Conservation (phyloP, 2,797 vertebrate species). For the Coregonus suidteri region DNA sequence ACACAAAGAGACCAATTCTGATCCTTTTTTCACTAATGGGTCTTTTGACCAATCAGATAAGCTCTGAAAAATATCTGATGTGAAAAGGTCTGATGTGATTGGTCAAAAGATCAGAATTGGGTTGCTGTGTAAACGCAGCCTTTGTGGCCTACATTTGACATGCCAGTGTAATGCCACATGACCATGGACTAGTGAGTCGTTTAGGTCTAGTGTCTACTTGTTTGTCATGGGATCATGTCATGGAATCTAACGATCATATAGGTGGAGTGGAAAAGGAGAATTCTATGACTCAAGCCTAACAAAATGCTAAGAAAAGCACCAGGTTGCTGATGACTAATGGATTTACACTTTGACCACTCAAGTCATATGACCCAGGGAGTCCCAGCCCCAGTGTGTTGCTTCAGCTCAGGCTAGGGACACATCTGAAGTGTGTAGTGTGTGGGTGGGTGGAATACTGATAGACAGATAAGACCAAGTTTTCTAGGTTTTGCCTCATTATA, state of each 20-base stretch:
- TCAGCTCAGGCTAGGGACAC: slow-evolving; percentile 34
- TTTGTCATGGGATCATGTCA: slow-evolving; percentile 22
- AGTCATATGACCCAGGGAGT: slow-evolving; percentile 71
- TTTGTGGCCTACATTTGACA: slow-evolving; percentile 19
- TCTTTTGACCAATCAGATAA: too few species aligned
- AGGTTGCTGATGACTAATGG: slow-evolving; percentile 41
- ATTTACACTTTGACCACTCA: slow-evolving; percentile 38
- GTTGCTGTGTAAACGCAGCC: too few species aligned
- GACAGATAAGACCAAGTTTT: slow-evolving; percentile 4
- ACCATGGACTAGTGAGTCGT: not conserved
- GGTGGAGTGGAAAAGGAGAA: slow-evolving; percentile 4
- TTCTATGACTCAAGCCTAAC: slow-evolving; percentile 16
- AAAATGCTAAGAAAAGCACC: slow-evolving; percentile 12
- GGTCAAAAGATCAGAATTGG: too few species aligned
- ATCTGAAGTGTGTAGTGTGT: slow-evolving; percentile 18
- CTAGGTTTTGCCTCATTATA: slow-evolving; percentile 36
- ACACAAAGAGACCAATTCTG: not conserved
- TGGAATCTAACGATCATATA: slow-evolving; percentile 8
- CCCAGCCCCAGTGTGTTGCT: slow-evolving; percentile 51
- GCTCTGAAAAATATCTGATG: too few species aligned
- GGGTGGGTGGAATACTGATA: not conserved
- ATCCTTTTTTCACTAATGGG: not conserved
- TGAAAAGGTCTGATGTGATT: not conserved
- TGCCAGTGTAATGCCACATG: slow-evolving; percentile 5
- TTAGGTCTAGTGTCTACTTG: slow-evolving; percentile 17